These are phyloP conservation scores for Smittia sp. DNA, from an alignment of 2,888 invertebrate genomes.

Conservation along the genomic window DNA sequence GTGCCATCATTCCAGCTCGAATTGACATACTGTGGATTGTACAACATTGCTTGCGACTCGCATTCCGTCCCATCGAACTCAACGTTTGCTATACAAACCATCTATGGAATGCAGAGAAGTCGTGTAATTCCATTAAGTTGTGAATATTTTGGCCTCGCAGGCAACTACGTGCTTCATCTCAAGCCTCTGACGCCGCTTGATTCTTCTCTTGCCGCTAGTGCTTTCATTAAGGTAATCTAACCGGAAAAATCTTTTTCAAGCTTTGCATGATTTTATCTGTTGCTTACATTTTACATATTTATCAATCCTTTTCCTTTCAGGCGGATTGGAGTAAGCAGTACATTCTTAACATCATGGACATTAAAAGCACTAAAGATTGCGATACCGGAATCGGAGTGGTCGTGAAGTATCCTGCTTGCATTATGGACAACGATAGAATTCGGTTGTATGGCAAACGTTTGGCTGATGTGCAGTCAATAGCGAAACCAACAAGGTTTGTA, in stretches of 20 bases:
- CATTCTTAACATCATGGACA: conserved; percentile 75
- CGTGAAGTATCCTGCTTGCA: conserved; percentile 81
- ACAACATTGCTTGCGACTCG: conserved; percentile 68
- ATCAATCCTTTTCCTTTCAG: conserved; percentile 50
- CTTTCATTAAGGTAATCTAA: conserved; percentile 67
- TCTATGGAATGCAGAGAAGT: conserved; percentile 68
- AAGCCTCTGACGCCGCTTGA: conserved; percentile 65
- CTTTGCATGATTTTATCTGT: conserved; percentile 29
- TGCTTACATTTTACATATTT: not conserved
- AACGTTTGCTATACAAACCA: conserved; percentile 71
- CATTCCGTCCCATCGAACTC: conserved; percentile 52
- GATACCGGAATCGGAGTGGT: conserved; percentile 71
- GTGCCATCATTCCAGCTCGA: conserved; percentile 73
- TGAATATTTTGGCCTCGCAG: conserved; percentile 78
- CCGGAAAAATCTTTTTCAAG: conserved; percentile 11
- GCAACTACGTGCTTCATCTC: conserved; percentile 73
- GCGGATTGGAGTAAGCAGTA: conserved; percentile 83
- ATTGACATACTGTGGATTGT: conserved; percentile 75
- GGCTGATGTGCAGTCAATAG: conserved; percentile 66
- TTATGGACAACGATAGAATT: conserved; percentile 73
- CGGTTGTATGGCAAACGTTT: conserved; percentile 72
- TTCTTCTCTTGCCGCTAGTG: conserved; percentile 63
- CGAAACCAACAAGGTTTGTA: conserved; percentile 58
- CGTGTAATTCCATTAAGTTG: conserved; percentile 68
- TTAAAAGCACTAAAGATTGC: conserved; percentile 79